Base-by-base conservation (phyloP, 2,113 vertebrate genomes). In the Sinocyclocheilus grahami region DNA sequence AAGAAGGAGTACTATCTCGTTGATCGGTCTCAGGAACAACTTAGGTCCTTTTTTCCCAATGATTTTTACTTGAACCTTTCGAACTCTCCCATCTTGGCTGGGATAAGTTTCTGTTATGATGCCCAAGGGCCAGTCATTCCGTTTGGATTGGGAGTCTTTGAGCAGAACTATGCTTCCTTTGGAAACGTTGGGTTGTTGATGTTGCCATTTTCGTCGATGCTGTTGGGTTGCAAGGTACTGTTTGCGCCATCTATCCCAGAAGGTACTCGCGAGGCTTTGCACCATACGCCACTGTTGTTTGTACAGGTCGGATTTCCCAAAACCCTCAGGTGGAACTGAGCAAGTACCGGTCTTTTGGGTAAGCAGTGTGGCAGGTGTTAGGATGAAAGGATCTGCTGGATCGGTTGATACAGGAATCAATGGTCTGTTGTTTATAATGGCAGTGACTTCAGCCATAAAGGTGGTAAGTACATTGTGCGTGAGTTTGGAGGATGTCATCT, bases 361-460 rank as follows among this genome's bases (percentile, higher is more conserved):
- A 22, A 86, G 78, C 16, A 86, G 67, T 8, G 71, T 46, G 55
- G 85, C 67, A 3, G 85, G 85, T 74, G 78, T 82, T 30, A 86
- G n/a, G 33, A 75, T 87, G 24, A 53, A 27, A 27, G 27, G 27
- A 27, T 27, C 27, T 27, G 27, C 27, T 27, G 27, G 27, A 27
- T 71, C 76, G 0, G 77, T 72, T 42, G 62, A 86, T 46, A 86
- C 78, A 13, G 85, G 78, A 8, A 78, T 42, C 39, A 82, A 55
- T 33, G 80, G 80, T 39, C 46, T 63, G 30, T 55, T 72, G 22
- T 87, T 87, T 10, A 87, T 30, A 55, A 87, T 87, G 80, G 79
- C 72, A 37, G 86, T 51, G 4, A 83, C 71, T n/a, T 76, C 72
- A n/a, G 86, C 79, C 58, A 87, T 63, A 24, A 87, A 83, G 67